phyloP scores from a whole-genome alignment of 2,888 invertebrate genomes.

The Melanophora roralis region DNA sequence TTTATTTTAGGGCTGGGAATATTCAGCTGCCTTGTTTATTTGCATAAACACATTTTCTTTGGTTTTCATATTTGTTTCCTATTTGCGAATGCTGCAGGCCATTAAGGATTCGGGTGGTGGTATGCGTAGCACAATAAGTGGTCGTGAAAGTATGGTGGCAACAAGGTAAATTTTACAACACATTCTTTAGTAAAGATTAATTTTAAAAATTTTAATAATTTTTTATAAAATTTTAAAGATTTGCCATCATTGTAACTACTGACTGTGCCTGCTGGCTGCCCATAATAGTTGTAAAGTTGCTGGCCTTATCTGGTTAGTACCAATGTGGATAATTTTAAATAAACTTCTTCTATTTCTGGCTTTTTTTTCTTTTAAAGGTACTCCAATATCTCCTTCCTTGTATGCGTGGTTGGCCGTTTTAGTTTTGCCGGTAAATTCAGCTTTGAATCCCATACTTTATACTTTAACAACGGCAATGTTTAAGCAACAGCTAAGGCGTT shows the following conservation, averaged over 20 bases:
- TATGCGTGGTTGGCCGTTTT: constrained; percentile 82
- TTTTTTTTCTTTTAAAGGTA: constrained; percentile 74
- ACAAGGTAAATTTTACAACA: constrained; percentile 74
- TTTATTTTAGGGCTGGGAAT: constrained; percentile 79
- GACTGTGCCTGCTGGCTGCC: constrained; percentile 82
- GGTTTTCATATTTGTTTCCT: constrained; percentile 80
- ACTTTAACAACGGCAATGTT: constrained; percentile 81
- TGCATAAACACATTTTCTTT: constrained; percentile 79
- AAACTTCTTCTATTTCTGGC: not conserved
- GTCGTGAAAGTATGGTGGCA: constrained; percentile 80
- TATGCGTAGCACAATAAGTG: constrained; percentile 80
- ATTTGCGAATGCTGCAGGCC: constrained; percentile 80
- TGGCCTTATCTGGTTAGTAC: constrained; percentile 79
- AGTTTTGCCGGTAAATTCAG: constrained; percentile 81
- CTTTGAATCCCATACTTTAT: constrained; percentile 81
- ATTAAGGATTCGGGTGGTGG: constrained; percentile 80
- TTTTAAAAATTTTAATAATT: not conserved
- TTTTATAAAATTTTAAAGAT: constrained; percentile 67
- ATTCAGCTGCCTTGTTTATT: constrained; percentile 80
- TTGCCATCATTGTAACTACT: constrained; percentile 80
- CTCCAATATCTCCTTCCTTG: constrained; percentile 78
- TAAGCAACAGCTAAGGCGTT: constrained; percentile 78
- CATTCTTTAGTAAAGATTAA: too few species aligned
- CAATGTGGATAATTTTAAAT: not conserved
- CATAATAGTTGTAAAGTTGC: constrained; percentile 79